Conservation (phyloP, 2,113 vertebrate genomes). For the Oreocharis arfaki region DNA sequence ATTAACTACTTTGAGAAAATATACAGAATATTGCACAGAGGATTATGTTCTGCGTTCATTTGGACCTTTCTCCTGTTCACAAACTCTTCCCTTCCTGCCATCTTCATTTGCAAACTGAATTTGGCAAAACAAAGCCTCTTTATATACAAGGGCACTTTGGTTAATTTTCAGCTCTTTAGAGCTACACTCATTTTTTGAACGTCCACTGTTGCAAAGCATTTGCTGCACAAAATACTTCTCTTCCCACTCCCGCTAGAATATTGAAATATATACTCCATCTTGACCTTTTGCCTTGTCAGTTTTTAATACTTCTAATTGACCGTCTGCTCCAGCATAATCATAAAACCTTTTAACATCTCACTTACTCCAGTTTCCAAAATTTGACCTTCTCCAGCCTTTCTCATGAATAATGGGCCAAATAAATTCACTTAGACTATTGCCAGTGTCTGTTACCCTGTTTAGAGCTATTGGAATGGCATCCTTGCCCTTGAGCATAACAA, state of each 20-base stretch:
- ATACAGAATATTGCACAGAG: neutral
- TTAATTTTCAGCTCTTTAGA: neutral
- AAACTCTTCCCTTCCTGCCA: neutral
- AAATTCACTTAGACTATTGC: neutral
- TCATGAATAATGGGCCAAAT: neutral
- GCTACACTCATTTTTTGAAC: neutral
- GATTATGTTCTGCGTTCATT: neutral
- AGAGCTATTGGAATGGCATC: neutral
- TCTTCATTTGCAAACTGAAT: neutral
- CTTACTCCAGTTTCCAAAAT: constrained; percentile 1
- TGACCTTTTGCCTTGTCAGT: neutral
- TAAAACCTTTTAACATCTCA: constrained; percentile 37
- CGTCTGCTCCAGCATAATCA: neutral
- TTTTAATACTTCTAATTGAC: constrained; percentile 29
- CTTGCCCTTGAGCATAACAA: neutral
- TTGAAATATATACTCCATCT: neutral
- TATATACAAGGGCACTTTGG: neutral
- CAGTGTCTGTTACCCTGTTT: neutral
- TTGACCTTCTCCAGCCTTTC: neutral
- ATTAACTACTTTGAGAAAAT: neutral
- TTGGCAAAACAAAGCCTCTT: neutral
- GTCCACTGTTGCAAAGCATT: neutral
- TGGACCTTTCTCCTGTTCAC: neutral
- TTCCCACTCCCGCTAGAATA: neutral
- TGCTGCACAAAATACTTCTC: neutral